Base-by-base conservation (phyloP, 2,113 vertebrate species). In the Erythrocercus mccallii region DNA sequence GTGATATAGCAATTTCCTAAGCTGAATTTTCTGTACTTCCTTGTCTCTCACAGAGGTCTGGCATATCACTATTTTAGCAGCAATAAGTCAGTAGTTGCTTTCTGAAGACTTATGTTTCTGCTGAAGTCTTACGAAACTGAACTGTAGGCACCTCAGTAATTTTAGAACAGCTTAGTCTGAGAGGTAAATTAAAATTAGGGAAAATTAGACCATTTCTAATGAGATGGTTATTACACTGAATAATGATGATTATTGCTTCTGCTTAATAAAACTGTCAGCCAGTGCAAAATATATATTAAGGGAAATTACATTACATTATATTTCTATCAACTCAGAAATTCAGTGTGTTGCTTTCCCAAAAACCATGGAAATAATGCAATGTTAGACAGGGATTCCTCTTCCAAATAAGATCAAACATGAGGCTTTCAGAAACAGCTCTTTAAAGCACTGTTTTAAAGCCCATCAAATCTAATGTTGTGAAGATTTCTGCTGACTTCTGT, bases 171-270 rank as follows among this genome's bases (percentile, higher is more conserved):
- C 93, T 83, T 81, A 94, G 69, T 96, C 82, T 87, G n/a, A 97
- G 93, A 97, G 96, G 96, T 97, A 97, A 97, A 98, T 98, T 97
- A 97, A 97, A 98, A 97, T 98, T 96, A 97, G 60, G 69, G 94
- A 94, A 98, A 98, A 97, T 97, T 72, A 98, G 96, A 88, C 94
- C 78, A 93, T 98, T 97, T 98, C 96, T 97, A 97, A 97, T 97
- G 94, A 97, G 95, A 62, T 94, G 81, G 44, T 98, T 98, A 97
- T 97, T 95, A 96, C 61, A 92, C 79, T 97, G 89, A 97, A 96
- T 98, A 98, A 97, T 38, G 81, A 96, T 96, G 91, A 97, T 97
- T 98, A 98, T 97, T 97, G 94, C 96, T 97, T 98, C 95, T 97
- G 96, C 94, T 97, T 97, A 97, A 97, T 97, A 98, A 98, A 98